A percentile compares a stretch with the other conserved stretches of the same genome.
Evolutionary conservation across 53 echinoderm and acorn worm species (phyloP).

Genomic region (Crossaster papposus): DNA sequence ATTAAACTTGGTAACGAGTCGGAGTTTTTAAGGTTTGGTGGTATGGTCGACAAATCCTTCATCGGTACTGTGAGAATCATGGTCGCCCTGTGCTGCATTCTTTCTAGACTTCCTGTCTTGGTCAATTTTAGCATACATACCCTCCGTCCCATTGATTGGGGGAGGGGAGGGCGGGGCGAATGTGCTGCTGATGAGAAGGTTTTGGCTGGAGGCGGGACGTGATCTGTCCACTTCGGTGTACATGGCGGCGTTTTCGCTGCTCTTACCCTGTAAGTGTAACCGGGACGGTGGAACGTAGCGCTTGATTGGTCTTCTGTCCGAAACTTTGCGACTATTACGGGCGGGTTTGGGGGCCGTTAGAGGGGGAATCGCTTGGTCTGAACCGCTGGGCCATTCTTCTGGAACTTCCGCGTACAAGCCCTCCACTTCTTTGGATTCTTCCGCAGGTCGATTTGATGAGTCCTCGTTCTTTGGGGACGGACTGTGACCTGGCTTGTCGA

Average conservation of each 20-base stretch:
- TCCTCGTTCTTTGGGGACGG: neutral
- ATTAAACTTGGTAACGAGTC: neutral
- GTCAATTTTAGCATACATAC: constrained; percentile 47
- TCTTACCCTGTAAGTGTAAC: neutral
- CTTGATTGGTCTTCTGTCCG: neutral
- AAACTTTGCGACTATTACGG: neutral
- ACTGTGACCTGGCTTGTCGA: neutral
- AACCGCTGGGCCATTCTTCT: neutral
- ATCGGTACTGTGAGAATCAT: neutral
- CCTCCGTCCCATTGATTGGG: constrained; percentile 20
- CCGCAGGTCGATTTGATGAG: constrained; percentile 4
- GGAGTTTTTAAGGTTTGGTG: neutral
- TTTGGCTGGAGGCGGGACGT: neutral
- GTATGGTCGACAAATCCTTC: constrained; percentile 33
- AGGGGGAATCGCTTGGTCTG: neutral
- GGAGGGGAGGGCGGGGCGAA: constrained; percentile 40
- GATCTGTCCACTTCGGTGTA: neutral
- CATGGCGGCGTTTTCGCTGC: neutral
- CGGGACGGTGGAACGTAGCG: neutral
- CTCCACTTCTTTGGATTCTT: neutral
- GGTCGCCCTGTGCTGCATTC: neutral
- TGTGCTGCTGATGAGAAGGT: neutral
- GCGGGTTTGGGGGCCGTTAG: constrained; percentile 9
- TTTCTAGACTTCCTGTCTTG: neutral
- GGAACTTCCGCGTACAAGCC: constrained; percentile 35